These are phyloP conservation scores for Platycnemis pennipes DNA, from an alignment of 2,888 invertebrate genomes.

Conservation along the genomic window DNA sequence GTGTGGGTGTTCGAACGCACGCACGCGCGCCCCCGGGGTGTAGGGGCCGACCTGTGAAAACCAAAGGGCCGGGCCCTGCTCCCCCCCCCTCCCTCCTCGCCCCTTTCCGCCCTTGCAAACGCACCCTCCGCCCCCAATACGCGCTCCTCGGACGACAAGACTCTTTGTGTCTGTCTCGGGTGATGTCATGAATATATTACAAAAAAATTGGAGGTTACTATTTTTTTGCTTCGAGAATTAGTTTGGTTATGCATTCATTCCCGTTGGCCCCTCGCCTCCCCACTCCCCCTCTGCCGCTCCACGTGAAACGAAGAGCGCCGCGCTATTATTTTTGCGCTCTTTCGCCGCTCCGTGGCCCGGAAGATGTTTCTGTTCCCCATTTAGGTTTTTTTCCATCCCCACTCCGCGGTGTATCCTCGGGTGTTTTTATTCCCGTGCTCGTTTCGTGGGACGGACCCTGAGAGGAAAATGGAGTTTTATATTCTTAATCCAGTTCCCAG, in stretches of 20 bases:
- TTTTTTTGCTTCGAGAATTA: conserved; percentile 44
- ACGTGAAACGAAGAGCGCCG: not conserved
- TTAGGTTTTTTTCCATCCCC: not conserved
- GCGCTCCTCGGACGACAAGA: not conserved
- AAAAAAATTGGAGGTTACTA: not conserved
- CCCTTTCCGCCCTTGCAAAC: not conserved
- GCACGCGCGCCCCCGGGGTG: not conserved
- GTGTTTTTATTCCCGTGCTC: not conserved
- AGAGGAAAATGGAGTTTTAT: not conserved
- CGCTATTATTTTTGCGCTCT: not conserved
- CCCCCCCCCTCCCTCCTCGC: not conserved
- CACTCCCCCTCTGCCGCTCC: not conserved
- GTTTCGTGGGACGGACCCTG: not conserved
- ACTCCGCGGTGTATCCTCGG: not conserved
- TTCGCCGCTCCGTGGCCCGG: not conserved
- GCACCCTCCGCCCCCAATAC: not conserved
- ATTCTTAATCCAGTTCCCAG: not conserved
- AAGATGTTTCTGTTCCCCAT: not conserved
- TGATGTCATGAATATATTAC: conserved; percentile 58
- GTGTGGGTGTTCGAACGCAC: not conserved
- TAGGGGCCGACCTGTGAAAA: not conserved
- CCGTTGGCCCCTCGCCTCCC: too few relatives aligned
- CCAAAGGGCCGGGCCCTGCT: not conserved
- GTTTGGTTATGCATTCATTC: conserved; percentile 15
- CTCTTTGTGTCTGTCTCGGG: not conserved